Evolutionary conservation across 2,797 vertebrate genomes (phyloP).

Genomic region (Mormyrus hasselquistii): DNA sequence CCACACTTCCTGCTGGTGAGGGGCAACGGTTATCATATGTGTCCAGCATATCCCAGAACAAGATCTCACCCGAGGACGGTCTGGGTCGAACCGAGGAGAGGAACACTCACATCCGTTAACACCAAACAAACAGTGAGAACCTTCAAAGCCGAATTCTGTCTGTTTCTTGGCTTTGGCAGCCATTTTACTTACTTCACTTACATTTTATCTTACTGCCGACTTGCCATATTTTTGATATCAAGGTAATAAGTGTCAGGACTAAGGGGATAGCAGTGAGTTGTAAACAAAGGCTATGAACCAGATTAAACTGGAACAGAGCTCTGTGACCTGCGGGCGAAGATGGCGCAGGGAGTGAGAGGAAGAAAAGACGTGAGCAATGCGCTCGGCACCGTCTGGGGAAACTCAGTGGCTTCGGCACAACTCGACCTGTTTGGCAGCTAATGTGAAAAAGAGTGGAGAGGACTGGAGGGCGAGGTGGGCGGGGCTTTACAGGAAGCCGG

Average conservation of each 20-base stretch:
- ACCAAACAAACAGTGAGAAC: neutral
- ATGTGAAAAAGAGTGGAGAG: neutral
- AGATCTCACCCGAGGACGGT: neutral
- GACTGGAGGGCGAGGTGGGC: neutral
- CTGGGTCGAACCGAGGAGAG: neutral
- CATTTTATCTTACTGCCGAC: neutral
- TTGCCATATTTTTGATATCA: neutral
- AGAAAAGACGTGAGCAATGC: neutral
- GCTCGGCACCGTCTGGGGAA: neutral
- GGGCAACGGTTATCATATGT: neutral
- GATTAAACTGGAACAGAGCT: neutral
- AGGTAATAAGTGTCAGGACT: neutral
- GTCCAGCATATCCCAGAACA: neutral
- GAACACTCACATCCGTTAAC: neutral
- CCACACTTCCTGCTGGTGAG: neutral
- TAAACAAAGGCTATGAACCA: neutral
- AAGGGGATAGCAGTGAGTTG: neutral
- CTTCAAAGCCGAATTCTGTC: neutral
- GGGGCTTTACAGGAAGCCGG: neutral
- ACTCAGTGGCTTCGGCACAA: neutral
- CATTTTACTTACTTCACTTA: neutral
- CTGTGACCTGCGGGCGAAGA: neutral
- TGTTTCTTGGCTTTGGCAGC: neutral
- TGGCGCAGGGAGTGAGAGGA: neutral
- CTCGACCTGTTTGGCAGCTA: neutral